Evolutionary conservation across 2,113 vertebrate genomes (phyloP).

Genomic region (Cettia cetti): DNA sequence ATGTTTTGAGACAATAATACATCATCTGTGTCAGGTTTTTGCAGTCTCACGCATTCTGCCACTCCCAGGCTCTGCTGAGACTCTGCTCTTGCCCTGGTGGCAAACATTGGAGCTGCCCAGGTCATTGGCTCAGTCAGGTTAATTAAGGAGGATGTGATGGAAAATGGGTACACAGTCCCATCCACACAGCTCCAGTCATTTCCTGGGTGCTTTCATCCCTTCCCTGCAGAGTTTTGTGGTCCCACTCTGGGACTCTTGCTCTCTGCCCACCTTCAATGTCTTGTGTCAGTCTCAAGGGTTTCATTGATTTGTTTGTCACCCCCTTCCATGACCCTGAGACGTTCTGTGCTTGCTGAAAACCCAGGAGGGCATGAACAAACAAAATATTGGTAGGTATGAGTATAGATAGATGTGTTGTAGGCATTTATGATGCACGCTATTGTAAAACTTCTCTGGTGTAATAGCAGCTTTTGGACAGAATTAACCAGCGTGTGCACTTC

Average conservation of each 20-base stretch:
- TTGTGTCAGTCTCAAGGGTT: neutral
- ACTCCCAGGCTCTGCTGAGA: neutral
- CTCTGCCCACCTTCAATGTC: fast-evolving
- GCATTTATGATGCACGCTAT: fast-evolving
- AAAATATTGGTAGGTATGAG: neutral
- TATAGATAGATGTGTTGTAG: fast-evolving
- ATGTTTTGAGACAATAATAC: neutral
- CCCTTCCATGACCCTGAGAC: neutral
- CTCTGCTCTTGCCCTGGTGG: neutral
- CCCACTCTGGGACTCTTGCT: too few relatives aligned
- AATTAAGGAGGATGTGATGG: neutral
- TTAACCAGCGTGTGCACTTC: fast-evolving
- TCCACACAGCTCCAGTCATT: neutral
- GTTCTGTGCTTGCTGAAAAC: neutral
- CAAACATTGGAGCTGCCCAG: neutral
- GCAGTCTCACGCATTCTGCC: too few relatives aligned
- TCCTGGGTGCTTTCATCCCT: neutral
- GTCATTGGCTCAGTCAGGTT: neutral
- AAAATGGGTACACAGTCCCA: neutral
- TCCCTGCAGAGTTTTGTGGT: neutral
- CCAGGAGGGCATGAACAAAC: neutral
- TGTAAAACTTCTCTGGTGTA: neutral
- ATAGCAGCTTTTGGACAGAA: neutral
- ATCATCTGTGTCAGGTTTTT: neutral
- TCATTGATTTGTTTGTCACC: neutral